These are phyloP conservation scores for Brachyhypopomus gauderio DNA, from an alignment of 2,113 vertebrate species.

Conservation along the genomic window DNA sequence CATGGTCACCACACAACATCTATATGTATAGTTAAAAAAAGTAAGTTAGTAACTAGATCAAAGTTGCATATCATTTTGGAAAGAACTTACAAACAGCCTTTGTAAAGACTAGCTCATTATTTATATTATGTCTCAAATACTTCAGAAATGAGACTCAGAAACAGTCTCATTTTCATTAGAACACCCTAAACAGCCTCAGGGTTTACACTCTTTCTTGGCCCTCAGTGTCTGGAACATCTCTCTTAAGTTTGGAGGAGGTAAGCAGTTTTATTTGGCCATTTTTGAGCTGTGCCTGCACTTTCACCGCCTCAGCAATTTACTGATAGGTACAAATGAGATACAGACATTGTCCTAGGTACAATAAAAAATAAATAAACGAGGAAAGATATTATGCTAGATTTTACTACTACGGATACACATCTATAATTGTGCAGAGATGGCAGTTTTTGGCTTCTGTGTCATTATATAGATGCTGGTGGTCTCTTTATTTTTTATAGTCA, in stretches of 20 bases:
- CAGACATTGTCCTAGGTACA: not conserved
- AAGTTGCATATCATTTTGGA: not conserved
- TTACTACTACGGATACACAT: not conserved
- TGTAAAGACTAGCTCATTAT: not conserved
- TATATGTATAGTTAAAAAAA: too few species aligned
- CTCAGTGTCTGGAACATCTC: not conserved
- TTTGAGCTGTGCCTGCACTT: not conserved
- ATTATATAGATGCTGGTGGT: not conserved
- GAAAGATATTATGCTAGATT: not conserved
- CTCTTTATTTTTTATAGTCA: not conserved
- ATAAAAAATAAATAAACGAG: constrained; percentile 8
- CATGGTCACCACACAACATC: too few species aligned
- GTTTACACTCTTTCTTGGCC: too few species aligned
- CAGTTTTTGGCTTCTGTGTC: not conserved
- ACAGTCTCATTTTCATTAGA: not conserved
- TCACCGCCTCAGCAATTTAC: not conserved
- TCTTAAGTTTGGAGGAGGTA: not conserved
- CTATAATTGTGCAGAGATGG: constrained; percentile 3
- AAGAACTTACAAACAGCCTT: not conserved
- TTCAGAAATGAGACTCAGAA: not conserved
- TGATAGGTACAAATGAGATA: not conserved
- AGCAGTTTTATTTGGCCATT: not conserved
- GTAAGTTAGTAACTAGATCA: not conserved
- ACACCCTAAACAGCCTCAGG: too few species aligned
- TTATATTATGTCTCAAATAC: not conserved